These are phyloP conservation scores for Bubalus kerabau DNA, from an alignment of 2,113 vertebrate genomes.

Conservation along the genomic window DNA sequence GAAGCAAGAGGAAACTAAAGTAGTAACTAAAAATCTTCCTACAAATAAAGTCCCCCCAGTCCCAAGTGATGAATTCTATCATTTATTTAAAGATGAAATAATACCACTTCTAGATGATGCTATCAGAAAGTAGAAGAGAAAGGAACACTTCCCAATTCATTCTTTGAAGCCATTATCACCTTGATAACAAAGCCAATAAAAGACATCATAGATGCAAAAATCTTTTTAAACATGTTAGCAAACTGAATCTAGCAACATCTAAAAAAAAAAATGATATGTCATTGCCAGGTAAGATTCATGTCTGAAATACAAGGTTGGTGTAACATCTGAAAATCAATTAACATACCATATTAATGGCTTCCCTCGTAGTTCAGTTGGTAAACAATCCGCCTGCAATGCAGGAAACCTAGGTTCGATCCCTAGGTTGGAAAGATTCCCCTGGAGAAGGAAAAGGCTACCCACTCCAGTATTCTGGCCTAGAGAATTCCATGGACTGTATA, in stretches of 20 bases:
- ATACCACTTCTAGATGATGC: background rate
- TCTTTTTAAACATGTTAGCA: background rate
- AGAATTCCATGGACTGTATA: background rate
- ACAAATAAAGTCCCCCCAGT: background rate
- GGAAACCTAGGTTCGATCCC: background rate
- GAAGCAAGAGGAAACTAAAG: background rate
- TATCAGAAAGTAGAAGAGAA: background rate
- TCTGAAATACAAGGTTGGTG: background rate
- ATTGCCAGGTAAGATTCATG: background rate
- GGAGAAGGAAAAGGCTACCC: background rate
- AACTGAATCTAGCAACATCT: background rate
- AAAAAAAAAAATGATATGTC: background rate
- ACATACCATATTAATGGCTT: background rate
- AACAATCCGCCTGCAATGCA: background rate
- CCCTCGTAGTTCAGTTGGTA: background rate
- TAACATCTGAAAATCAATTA: background rate
- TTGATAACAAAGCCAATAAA: background rate
- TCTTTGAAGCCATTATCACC: background rate
- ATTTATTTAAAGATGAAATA: background rate
- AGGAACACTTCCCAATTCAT: background rate
- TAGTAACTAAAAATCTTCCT: background rate
- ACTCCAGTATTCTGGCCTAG: background rate
- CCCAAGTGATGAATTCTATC: background rate
- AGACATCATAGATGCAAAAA: background rate
- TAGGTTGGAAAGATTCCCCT: background rate